phyloP scores from a whole-genome alignment of 2,797 vertebrate genomes.

The Gadopsis bispinosus region DNA sequence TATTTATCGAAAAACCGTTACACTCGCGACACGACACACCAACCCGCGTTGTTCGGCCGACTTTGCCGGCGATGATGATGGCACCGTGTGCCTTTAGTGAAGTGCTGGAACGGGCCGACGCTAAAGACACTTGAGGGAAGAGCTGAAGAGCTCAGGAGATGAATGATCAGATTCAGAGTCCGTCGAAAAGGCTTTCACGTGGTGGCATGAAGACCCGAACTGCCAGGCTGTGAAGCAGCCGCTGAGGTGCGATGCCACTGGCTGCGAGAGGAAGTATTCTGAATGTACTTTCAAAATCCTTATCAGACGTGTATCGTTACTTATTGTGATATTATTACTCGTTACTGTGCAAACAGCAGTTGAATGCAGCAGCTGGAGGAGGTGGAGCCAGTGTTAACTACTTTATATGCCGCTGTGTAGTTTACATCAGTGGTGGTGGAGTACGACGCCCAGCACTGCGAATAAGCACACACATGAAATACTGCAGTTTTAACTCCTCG shows the following conservation, averaged over 20 bases:
- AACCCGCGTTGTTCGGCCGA: neutral
- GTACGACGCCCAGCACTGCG: too few species aligned
- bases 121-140: neutral
- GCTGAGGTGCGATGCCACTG: neutral
- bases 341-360: neutral
- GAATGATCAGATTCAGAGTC: conserved; percentile 13
- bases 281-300: too few species aligned
- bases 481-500: neutral
- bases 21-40: neutral
- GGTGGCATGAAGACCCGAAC: conserved; percentile 24
- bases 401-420: neutral
- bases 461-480: neutral
- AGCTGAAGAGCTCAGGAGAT: conserved; percentile 18
- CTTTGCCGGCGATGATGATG: neutral
- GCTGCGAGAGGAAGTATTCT: neutral
- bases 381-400: neutral
- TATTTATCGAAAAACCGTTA: conserved; percentile 32
- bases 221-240: conserved; percentile 24
- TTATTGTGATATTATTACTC: neutral
- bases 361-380: neutral
- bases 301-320: too few species aligned
- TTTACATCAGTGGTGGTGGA: neutral
- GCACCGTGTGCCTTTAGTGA: neutral
- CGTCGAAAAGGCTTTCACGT: neutral
- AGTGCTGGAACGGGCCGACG: neutral